Conservation (phyloP, 2,888 invertebrate species). For the Crepidodera aurea region DNA sequence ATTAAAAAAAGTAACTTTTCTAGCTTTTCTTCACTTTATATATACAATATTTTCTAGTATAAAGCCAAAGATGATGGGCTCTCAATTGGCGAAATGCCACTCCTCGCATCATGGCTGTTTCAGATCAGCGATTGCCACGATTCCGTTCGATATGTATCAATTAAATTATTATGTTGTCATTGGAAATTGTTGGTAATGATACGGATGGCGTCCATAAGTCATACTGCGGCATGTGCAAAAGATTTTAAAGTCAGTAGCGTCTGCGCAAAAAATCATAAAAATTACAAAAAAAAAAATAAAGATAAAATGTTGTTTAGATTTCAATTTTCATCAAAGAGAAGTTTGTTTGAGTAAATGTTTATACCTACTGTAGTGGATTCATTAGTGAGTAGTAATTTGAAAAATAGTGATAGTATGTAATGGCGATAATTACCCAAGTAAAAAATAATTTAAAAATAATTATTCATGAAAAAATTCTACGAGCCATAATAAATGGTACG, state of each 20-base stretch:
- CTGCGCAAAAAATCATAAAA: neutral
- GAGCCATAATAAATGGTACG: no score
- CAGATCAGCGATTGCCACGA: constrained; percentile 25
- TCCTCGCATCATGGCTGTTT: neutral
- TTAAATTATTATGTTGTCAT: constrained; percentile 59
- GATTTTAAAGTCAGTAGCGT: constrained; percentile 10
- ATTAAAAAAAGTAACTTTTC: no score
- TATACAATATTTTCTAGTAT: no score
- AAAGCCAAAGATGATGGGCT: neutral
- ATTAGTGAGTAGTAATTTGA: neutral
- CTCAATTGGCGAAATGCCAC: neutral
- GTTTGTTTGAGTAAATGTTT: no score
- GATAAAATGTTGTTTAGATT: no score
- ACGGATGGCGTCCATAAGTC: constrained; percentile 48
- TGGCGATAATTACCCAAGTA: no score
- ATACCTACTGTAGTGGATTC: no score
- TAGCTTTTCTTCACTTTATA: no score
- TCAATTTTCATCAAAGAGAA: no score
- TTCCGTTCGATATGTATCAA: constrained; percentile 53
- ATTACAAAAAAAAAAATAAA: neutral
- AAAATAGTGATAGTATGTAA: no score
- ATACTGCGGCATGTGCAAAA: constrained; percentile 12
- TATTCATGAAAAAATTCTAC: no score
- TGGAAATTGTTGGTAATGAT: constrained; percentile 57
- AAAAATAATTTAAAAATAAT: no score